A percentile compares a stretch with the other conserved stretches of the same genome.
Conservation (phyloP, 2,113 vertebrate genomes). For the Rhinichthys klamathensis region DNA sequence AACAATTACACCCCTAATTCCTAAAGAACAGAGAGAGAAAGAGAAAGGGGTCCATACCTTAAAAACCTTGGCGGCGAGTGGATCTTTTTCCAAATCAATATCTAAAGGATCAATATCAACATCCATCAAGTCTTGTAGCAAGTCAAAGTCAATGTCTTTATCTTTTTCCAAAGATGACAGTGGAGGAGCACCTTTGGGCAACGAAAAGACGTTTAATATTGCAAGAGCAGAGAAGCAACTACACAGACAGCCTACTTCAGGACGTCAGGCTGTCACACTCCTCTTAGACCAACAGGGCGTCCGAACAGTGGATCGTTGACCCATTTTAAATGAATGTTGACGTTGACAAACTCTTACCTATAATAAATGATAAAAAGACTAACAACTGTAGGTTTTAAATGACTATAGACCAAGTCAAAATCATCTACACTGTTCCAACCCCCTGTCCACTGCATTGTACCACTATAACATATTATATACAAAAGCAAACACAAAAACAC, state of each 20-base stretch:
- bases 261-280: conserved; percentile 48
- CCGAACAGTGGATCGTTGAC: conserved; percentile 29
- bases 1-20: not conserved
- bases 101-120: conserved; percentile 99
- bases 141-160: conserved; percentile 99
- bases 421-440: conserved; percentile 44
- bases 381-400: not conserved
- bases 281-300: conserved; percentile 30
- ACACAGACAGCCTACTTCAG: conserved; percentile 58
- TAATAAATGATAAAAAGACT: not conserved
- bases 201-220: conserved; percentile 80
- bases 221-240: conserved; percentile 69
- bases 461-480: not conserved
- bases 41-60: conserved; percentile 82
- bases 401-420: not conserved
- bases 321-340: not conserved
- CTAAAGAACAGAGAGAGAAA: not conserved
- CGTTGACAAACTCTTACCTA: too few species aligned
- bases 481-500: conserved; percentile 13
- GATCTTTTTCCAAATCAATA: conserved; percentile 99
- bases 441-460: conserved; percentile 34
- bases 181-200: conserved; percentile 91
- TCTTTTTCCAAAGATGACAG: conserved; percentile 99
- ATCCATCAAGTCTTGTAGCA: conserved; percentile 99
- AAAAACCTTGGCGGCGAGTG: conserved; percentile 99